Percentiles rank a stretch among this genome's conserved stretches.
Evolutionary conservation across 2,888 invertebrate species (phyloP).

Genomic region (Scaptomyza reducta): DNA sequence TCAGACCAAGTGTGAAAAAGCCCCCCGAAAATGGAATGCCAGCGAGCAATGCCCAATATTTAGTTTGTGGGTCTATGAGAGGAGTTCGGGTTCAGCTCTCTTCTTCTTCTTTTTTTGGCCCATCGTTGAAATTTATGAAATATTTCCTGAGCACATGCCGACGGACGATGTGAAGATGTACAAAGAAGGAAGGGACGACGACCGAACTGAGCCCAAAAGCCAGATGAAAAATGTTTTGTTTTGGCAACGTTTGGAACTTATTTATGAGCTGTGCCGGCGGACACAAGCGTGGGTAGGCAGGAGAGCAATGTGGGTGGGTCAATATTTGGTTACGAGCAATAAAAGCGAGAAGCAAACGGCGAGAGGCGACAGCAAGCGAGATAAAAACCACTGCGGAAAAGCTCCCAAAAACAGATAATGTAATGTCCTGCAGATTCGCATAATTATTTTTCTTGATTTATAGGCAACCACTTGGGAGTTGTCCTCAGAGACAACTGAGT

Average conservation of each 20-base stretch:
- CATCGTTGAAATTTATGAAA: slow-evolving; percentile 67
- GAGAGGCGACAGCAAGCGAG: slow-evolving; percentile 12
- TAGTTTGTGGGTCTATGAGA: slow-evolving; percentile 22
- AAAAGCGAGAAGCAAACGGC: slow-evolving; percentile 47
- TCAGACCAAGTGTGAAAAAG: slow-evolving; percentile 62
- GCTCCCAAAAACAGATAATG: slow-evolving; percentile 58
- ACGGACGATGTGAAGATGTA: slow-evolving; percentile 3
- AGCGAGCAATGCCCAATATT: slow-evolving; percentile 19
- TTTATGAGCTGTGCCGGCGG: slow-evolving; percentile 59
- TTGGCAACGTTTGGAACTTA: slow-evolving; percentile 62
- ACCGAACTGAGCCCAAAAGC: slow-evolving; percentile 32
- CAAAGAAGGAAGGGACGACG: slow-evolving; percentile 15
- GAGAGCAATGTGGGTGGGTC: slow-evolving; percentile 30
- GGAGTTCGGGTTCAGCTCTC: slow-evolving; percentile 34
- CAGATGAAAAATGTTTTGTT: slow-evolving; percentile 70
- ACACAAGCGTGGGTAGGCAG: not conserved
- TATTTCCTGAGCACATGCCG: slow-evolving; percentile 58
- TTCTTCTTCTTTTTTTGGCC: slow-evolving; percentile 10
- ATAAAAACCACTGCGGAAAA: slow-evolving; percentile 59
- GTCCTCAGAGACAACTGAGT: slow-evolving; percentile 13
- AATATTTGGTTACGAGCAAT: slow-evolving; percentile 61
- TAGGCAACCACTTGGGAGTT: slow-evolving; percentile 38
- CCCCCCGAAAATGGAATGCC: slow-evolving; percentile 43
- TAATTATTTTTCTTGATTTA: slow-evolving; percentile 73
- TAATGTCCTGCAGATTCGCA: slow-evolving; percentile 67